Evolutionary conservation across 2,797 vertebrate species (phyloP).

Genomic region (Cynodonichthys magdalenae): DNA sequence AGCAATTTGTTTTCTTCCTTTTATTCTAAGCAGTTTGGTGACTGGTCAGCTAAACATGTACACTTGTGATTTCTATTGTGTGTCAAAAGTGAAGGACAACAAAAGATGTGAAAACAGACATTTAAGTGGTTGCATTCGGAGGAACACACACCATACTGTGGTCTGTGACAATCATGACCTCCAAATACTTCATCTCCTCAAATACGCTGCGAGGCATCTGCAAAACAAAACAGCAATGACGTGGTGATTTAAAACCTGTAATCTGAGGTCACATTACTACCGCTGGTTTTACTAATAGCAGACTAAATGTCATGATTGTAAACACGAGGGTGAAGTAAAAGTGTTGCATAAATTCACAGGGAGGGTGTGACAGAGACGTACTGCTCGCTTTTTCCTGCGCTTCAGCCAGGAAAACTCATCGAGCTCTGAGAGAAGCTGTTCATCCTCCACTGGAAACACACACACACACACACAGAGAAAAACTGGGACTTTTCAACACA

Average conservation of each 20-base stretch:
- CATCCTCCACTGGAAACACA: constrained; percentile 77
- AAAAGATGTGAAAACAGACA: not conserved
- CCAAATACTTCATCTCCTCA: constrained; percentile 98
- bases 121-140: constrained; percentile 21
- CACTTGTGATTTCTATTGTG: not conserved
- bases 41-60: not conserved
- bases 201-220: constrained; percentile 91
- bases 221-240: constrained; percentile 45
- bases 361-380: constrained; percentile 73
- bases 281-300: constrained; percentile 12
- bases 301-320: not conserved
- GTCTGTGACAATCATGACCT: constrained; percentile 97
- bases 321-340: constrained; percentile 11
- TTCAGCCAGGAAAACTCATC: constrained; percentile 91
- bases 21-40: too few relatives aligned
- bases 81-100: constrained; percentile 1
- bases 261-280: constrained; percentile 2
- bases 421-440: constrained; percentile 78
- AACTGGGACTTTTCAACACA: constrained; percentile 28
- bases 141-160: constrained; percentile 88
- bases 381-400: constrained; percentile 91
- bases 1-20: too few relatives aligned
- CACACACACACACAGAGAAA: constrained; percentile 23
- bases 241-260: not conserved
- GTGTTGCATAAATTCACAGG: constrained; percentile 24